Evolutionary conservation across 2,888 invertebrate genomes (phyloP).

Genomic region (Plebejus argus): DNA sequence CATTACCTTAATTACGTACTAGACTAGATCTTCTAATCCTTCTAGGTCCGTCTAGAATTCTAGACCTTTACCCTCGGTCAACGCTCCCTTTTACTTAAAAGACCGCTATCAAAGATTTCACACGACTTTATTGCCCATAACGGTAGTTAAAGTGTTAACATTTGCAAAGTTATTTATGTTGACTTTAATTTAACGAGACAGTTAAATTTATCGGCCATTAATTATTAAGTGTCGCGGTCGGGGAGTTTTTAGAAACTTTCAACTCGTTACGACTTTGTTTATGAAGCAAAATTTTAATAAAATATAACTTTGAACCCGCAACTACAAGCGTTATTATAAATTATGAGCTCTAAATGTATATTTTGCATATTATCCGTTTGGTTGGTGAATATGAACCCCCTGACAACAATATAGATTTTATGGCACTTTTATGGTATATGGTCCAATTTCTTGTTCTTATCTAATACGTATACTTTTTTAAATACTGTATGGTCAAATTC

Average conservation of each 20-base stretch:
- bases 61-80: neutral
- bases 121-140: neutral
- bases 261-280: slow-evolving; percentile 12
- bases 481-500: too few relatives aligned
- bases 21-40: neutral
- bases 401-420: too few relatives aligned
- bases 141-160: neutral
- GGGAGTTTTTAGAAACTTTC: slow-evolving; percentile 27
- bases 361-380: too few relatives aligned
- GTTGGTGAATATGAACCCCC: too few relatives aligned
- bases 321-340: slow-evolving; percentile 9
- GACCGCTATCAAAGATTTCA: neutral
- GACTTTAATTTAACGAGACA: slow-evolving; percentile 25
- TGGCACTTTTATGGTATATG: too few relatives aligned
- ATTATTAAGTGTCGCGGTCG: slow-evolving; percentile 13
- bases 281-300: slow-evolving; percentile 4
- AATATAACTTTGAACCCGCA: neutral
- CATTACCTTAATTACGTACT: neutral
- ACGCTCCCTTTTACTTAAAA: neutral
- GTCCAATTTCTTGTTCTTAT: too few relatives aligned
- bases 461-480: too few relatives aligned
- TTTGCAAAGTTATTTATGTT: slow-evolving; percentile 21
- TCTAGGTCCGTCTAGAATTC: neutral
- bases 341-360: too few relatives aligned
- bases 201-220: slow-evolving; percentile 25